phyloP scores from a whole-genome alignment of 2,797 vertebrate genomes.

The Phalanger gymnotis region DNA sequence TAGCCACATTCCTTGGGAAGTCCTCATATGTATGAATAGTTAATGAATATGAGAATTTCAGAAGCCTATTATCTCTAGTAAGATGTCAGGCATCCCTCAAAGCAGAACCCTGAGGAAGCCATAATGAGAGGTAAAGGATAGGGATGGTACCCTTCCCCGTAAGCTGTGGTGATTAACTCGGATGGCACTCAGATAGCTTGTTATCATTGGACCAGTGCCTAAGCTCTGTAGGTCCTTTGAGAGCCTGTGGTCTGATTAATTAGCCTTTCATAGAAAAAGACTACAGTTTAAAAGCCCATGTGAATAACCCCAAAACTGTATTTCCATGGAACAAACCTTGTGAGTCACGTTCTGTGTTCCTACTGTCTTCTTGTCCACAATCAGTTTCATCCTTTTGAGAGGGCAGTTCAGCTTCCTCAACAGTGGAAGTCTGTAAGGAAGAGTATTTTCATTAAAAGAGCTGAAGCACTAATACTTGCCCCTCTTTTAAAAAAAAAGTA shows the following conservation, averaged over 20 bases:
- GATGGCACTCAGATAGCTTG: background rate
- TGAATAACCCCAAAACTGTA: background rate
- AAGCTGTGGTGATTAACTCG: background rate
- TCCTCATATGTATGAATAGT: background rate
- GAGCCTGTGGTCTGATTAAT: background rate
- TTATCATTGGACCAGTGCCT: background rate
- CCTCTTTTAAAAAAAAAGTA: background rate
- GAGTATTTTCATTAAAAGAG: slow-evolving; percentile 28
- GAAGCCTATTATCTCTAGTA: background rate
- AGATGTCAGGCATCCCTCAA: background rate
- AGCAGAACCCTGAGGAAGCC: background rate
- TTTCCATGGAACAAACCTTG: slow-evolving; percentile 78
- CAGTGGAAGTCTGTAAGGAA: slow-evolving; percentile 62
- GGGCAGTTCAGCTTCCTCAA: slow-evolving; percentile 61
- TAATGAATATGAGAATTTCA: background rate
- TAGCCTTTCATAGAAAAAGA: background rate
- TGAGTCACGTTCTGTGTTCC: background rate
- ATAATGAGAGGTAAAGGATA: background rate
- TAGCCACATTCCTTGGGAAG: background rate
- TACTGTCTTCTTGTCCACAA: slow-evolving; percentile 31
- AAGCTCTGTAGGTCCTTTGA: background rate
- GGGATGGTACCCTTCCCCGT: background rate
- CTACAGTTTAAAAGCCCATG: background rate
- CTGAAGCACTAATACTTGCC: slow-evolving; percentile 48
- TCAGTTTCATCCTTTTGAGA: slow-evolving; percentile 68